Evolutionary conservation across 2,797 vertebrate genomes (phyloP), one percentile per base, ranked within the genome.

Genomic region (Hippopotamyrus pictus): DNA sequence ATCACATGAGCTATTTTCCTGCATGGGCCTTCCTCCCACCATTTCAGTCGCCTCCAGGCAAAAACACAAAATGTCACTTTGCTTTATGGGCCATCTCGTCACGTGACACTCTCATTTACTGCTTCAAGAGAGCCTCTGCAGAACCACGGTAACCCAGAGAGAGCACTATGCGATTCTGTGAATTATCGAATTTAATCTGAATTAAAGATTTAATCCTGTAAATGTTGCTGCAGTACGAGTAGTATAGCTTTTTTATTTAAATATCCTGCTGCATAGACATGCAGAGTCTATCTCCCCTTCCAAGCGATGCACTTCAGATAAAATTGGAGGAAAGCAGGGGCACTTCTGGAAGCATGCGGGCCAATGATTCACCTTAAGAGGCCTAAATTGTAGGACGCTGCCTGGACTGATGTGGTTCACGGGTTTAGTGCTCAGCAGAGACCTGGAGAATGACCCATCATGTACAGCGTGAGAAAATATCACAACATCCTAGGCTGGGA

Each of bases 31-130:
- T 62, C 59, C 59, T 50, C 87, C 46, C 14, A 88, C 62, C 48
- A 44, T 41, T 37, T 69, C 17, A 29, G 79, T 90, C 89, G 92
- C 91, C 93, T 86, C 5, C 89, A 85, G 93, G 92, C 90, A 92
- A 91, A 95, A 93, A 90, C 91, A 90, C 90, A 92, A 89, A 93
- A 94, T 90, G 93, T 93, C 92, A 93, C 93, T 92, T 93, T 91
- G 90, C 90, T 90, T 94, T 89, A 91, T 92, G 89, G 91, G 89
- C 85, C 89, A 92, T 87, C 91, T 90, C 90, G 90, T 95, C 93
- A 94, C 91, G 83, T 93, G 93, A 91, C 94, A 93, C 88, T 85
- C 93, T 91, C 93, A 91, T 95, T 95, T 94, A 95, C 94, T 87
- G 87, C 88, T 88, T 84, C 82, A 90, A 93, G 6, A 46, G 6